A percentile compares a stretch with the other conserved stretches of the same genome.
Conservation (phyloP, 2,888 invertebrate genomes). For the Heterodera filipjevi region DNA sequence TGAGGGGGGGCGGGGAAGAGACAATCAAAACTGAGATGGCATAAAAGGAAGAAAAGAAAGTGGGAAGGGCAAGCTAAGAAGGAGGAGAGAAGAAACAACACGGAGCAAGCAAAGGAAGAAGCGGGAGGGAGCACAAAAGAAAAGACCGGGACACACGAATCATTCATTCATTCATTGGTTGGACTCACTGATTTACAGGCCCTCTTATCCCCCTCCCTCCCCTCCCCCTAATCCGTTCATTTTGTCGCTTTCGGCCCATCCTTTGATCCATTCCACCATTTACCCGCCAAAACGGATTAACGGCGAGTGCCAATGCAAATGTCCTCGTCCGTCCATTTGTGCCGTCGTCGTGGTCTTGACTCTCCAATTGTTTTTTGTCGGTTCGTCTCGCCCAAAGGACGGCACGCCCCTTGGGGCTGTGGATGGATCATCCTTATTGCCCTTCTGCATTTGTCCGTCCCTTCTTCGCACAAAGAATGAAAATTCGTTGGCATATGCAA, state of each 20-base stretch:
- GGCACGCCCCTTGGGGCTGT: neutral
- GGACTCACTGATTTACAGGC: neutral
- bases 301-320: constrained; percentile 20
- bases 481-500: constrained; percentile 1
- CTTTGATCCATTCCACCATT: neutral
- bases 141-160: too few relatives aligned
- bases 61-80: neutral
- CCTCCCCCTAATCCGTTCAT: neutral
- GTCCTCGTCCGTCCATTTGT: constrained; percentile 8
- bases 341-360: constrained; percentile 18
- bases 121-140: neutral
- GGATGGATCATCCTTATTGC: constrained; percentile 14
- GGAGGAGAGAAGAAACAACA: neutral
- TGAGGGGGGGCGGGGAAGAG: neutral
- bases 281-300: constrained; percentile 28
- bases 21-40: neutral
- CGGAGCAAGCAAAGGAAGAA: neutral
- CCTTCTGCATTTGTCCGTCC: neutral
- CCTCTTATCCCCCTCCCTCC: neutral
- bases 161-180: neutral
- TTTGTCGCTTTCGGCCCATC: neutral
- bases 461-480: constrained; percentile 2
- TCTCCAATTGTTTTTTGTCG: constrained; percentile 11
- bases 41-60: neutral
- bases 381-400: neutral